These are phyloP conservation scores for Myopa tessellatipennis DNA, from an alignment of 2,888 invertebrate species.

Conservation along the genomic window DNA sequence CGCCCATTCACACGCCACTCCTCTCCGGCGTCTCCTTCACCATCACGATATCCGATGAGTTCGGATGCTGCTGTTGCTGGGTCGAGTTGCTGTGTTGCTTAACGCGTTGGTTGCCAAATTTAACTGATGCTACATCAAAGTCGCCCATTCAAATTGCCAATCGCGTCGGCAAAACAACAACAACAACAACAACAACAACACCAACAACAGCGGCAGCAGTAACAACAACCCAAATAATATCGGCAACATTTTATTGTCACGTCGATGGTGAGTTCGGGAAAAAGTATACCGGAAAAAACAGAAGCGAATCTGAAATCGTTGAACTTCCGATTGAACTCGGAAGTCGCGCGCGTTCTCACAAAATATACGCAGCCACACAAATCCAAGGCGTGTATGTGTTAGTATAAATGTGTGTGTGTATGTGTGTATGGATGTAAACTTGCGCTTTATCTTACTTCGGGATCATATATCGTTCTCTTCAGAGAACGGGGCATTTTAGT, in stretches of 20 bases:
- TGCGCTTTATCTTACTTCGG: constrained; percentile 55
- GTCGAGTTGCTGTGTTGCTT: constrained; percentile 1
- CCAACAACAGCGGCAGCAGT: constrained; percentile 42
- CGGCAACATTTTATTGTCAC: constrained; percentile 60
- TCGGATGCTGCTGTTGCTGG: too few relatives aligned
- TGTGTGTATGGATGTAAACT: constrained; percentile 51
- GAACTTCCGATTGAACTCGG: constrained; percentile 44
- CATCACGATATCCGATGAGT: too few relatives aligned
- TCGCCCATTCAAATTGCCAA: constrained; percentile 40
- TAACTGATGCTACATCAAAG: constrained; percentile 44
- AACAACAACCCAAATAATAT: constrained; percentile 58
- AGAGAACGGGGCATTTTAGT: background rate
- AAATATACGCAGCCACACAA: background rate
- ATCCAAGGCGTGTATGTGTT: background rate
- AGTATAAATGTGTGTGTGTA: constrained; percentile 27
- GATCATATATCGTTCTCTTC: constrained; percentile 47
- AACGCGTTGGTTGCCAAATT: constrained; percentile 39
- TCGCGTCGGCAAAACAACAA: constrained; percentile 33
- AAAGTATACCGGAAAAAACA: constrained; percentile 44
- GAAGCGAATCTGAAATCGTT: constrained; percentile 52
- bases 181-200: constrained; percentile 23
- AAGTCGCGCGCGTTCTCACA: constrained; percentile 44
- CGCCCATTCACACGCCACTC: background rate
- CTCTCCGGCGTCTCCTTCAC: background rate
- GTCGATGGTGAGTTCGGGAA: constrained; percentile 33